phyloP scores from a whole-genome alignment of 1,140 invertebrate genomes.

The Zophobas morio region DNA sequence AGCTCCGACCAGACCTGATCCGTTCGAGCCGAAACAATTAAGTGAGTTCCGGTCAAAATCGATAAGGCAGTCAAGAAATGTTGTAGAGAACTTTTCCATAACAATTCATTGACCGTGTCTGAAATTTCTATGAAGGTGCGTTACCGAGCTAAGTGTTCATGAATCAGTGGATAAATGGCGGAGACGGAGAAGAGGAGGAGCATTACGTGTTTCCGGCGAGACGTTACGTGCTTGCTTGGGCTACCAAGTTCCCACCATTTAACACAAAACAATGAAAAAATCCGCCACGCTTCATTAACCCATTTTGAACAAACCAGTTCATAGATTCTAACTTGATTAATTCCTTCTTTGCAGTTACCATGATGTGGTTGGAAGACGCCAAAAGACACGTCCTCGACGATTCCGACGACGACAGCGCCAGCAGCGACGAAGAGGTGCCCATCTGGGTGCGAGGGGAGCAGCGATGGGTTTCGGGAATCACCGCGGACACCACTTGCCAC shows the following conservation, averaged over 20 bases:
- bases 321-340: background rate
- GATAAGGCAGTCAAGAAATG: conserved; percentile 3
- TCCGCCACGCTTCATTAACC: conserved; percentile 13
- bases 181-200: background rate
- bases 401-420: conserved; percentile 63
- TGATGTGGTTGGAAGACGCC: conserved; percentile 62
- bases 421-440: conserved; percentile 77
- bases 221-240: conserved; percentile 45
- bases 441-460: conserved; percentile 83
- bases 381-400: conserved; percentile 55
- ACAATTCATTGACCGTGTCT: conserved; percentile 28
- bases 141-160: conserved; percentile 41
- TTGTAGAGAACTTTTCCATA: conserved; percentile 1
- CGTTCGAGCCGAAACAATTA: background rate
- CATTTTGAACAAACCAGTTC: conserved; percentile 14
- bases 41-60: background rate
- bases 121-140: conserved; percentile 24
- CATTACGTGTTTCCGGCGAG: conserved; percentile 49
- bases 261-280: conserved; percentile 28
- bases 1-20: background rate
- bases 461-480: conserved; percentile 85
- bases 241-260: conserved; percentile 46
- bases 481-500: conserved; percentile 81
- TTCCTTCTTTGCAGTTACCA: conserved; percentile 51
- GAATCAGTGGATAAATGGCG: conserved; percentile 37